Conservation (phyloP, 2,113 vertebrate species). For the Sturnus vulgaris region DNA sequence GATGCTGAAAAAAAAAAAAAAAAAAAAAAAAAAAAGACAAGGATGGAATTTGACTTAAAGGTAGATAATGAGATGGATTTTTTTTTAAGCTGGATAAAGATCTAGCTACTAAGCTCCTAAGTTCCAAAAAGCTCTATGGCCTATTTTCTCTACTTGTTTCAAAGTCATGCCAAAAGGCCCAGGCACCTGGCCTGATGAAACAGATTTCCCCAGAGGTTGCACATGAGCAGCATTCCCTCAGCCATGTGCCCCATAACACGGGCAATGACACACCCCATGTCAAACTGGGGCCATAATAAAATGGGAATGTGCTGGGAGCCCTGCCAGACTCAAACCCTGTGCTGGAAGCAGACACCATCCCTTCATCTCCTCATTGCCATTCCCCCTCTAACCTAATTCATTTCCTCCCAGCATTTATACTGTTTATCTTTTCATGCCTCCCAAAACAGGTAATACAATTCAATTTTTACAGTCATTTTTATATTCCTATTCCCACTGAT, state of each 20-base stretch:
- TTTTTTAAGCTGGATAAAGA: not conserved
- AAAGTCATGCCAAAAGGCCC: not conserved
- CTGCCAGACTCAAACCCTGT: not conserved
- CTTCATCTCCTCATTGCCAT: not conserved
- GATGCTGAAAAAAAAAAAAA: not conserved
- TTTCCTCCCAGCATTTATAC: not conserved
- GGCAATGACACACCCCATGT: not conserved
- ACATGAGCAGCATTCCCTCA: not conserved
- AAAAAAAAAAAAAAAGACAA: not conserved
- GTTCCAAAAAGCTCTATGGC: not conserved
- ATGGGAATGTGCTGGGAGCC: not conserved
- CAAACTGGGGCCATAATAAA: not conserved
- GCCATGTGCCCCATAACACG: not conserved
- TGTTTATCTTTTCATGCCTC: not conserved
- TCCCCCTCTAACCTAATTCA: not conserved
- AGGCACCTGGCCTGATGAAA: not conserved
- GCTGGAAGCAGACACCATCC: not conserved
- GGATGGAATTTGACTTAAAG: not conserved
- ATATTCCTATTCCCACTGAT: not conserved
- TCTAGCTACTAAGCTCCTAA: not conserved
- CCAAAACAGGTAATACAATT: slow-evolving; percentile 13
- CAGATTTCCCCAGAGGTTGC: not conserved
- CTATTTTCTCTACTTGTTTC: not conserved
- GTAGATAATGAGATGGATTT: not conserved
- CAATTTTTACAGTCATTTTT: slow-evolving; percentile 1